A percentile compares a stretch with the other conserved stretches of the same genome.
These are phyloP conservation scores for Propithecus coquereli DNA, from an alignment of 2,113 vertebrate genomes.

Conservation along the genomic window DNA sequence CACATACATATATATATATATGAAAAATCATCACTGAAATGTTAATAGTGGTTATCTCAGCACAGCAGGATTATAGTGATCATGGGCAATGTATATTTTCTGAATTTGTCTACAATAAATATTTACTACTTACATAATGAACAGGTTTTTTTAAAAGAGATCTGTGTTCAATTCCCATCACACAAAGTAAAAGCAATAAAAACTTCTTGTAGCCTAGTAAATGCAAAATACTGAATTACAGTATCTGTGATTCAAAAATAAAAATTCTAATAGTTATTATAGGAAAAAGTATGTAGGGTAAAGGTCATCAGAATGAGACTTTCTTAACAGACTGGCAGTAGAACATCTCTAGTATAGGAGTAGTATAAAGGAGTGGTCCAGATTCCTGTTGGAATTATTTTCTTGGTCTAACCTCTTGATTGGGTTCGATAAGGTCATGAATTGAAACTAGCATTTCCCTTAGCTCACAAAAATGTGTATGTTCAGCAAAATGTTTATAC, in stretches of 20 bases:
- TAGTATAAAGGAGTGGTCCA: not conserved
- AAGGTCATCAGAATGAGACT: not conserved
- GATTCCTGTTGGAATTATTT: slow-evolving; percentile 15
- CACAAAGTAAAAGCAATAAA: slow-evolving; percentile 15
- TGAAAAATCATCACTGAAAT: not conserved
- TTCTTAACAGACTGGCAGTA: not conserved
- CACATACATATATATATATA: not conserved
- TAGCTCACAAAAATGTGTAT: not conserved
- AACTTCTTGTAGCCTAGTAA: not conserved
- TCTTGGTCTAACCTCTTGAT: not conserved
- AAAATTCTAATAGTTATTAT: not conserved
- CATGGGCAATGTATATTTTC: not conserved
- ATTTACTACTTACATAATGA: not conserved
- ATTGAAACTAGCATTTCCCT: slow-evolving; percentile 10
- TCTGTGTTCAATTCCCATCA: not conserved
- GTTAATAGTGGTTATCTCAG: not conserved
- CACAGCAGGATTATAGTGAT: not conserved
- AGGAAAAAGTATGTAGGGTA: not conserved
- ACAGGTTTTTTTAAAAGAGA: not conserved
- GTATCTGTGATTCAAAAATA: not conserved
- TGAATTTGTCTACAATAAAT: slow-evolving; percentile 8
- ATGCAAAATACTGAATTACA: not conserved
- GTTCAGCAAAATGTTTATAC: not conserved
- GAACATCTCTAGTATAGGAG: not conserved
- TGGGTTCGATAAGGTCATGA: not conserved